Evolutionary conservation across 2,113 vertebrate genomes (phyloP).

Genomic region (Osmerus eperlanus): DNA sequence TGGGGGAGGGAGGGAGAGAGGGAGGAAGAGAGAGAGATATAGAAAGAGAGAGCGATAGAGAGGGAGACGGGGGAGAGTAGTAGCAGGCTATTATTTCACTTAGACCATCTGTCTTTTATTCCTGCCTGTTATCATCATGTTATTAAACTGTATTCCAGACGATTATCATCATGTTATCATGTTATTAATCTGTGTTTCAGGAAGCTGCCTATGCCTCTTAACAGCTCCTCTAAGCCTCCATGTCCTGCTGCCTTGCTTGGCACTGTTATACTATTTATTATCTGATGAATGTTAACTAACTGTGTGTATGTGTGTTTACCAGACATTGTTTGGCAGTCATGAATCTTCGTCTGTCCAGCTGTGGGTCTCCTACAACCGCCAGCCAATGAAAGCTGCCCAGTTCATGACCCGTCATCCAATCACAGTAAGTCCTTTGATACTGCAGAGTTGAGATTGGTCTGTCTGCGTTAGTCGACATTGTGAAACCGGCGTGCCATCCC

Average conservation of each 20-base stretch:
- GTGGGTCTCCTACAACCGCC: slow-evolving; percentile 97
- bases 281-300: neutral
- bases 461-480: neutral
- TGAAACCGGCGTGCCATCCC: neutral
- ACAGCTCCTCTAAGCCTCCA: too few species aligned
- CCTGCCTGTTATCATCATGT: neutral
- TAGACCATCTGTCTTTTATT: neutral
- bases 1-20: neutral
- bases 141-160: too few species aligned
- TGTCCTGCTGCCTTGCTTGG: too few species aligned
- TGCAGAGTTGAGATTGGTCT: neutral
- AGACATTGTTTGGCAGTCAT: slow-evolving; percentile 77
- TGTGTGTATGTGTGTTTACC: slow-evolving; percentile 18
- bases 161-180: too few species aligned
- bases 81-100: neutral
- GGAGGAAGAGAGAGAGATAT: neutral
- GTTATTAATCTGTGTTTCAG: too few species aligned
- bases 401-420: slow-evolving; percentile 93
- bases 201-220: too few species aligned
- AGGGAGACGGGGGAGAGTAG: neutral
- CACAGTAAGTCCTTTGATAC: slow-evolving; percentile 75
- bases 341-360: slow-evolving; percentile 85
- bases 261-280: too few species aligned
- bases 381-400: slow-evolving; percentile 89
- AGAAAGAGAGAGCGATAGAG: neutral